Evolutionary conservation across 2,888 invertebrate genomes (phyloP), one percentile per base, ranked within the genome.

Genomic region (Xiphydria camelus): DNA sequence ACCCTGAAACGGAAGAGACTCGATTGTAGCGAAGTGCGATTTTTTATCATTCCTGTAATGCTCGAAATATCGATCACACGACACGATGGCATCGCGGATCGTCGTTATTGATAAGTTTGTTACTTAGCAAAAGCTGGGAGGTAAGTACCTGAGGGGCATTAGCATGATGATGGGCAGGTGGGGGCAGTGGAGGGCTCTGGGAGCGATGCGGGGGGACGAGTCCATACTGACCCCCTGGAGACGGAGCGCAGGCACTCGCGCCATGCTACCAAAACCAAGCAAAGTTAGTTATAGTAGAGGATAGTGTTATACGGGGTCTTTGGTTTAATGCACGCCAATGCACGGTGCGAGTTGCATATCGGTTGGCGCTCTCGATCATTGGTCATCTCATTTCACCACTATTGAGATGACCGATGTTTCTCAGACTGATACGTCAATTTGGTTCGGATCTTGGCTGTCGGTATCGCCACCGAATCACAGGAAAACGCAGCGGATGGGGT

Each of bases 161-260:
- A 65, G 71, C 71, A 58, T 76, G 89, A 81, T 89, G 90, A 77
- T 90, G 90, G 62, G 91, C 90, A 71, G 90, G 90, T 69, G 90
- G 90, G 68, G 89, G 90, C 63, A 74, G 53, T 55, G 74, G 75
- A 57, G 75, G 75, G 76, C 88, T 88, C 79, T 88, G 85, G 65
- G 81, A 59, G 52, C 73, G 70, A 68, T 73, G 74, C 5, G 72
- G 70, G 53, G 72, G 64, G 20, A 68, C 74, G 53, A 75, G 72
- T 62, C 73, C 73, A 49, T 73, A 75, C 55, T 73, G 74, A 49
- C 66, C 64, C 54, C 71, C 73, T 62, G 75, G 62, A 51, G 73
- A 64, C 62, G 69, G 70, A 57, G 67, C 65, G n/a, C n/a, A n/a
- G 53, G 73, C 64, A 56, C 71, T 66, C 53, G 67, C 64, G 59